A percentile compares a stretch with the other conserved stretches of the same genome.
These are phyloP conservation scores for Papilio dardanus DNA, from an alignment of 1,140 invertebrate species.

Conservation along the genomic window DNA sequence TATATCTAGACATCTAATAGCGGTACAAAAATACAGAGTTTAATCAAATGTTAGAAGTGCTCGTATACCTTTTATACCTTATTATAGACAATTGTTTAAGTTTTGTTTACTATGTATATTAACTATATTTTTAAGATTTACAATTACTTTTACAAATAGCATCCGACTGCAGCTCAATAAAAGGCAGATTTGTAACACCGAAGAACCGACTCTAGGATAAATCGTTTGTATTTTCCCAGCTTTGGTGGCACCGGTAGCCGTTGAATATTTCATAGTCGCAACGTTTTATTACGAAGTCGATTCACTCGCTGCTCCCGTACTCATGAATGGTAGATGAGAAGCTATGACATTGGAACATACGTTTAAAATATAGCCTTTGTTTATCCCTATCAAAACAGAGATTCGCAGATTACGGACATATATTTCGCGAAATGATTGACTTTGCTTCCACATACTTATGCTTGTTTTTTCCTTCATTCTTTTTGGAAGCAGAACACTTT, in stretches of 20 bases:
- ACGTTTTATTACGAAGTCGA: not conserved
- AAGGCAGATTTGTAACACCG: not conserved
- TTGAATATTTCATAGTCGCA: not conserved
- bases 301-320: not conserved
- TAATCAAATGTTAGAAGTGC: too few species aligned
- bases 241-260: not conserved
- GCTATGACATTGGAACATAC: not conserved
- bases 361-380: not conserved
- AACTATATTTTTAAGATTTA: too few species aligned
- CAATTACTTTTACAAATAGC: too few species aligned
- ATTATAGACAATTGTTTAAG: too few species aligned
- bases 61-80: too few species aligned
- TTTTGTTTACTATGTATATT: too few species aligned
- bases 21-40: not conserved
- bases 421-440: not conserved
- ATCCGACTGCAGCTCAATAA: too few species aligned
- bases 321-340: constrained; percentile 1
- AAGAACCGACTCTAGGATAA: not conserved
- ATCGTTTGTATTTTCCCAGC: not conserved
- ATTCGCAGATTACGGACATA: not conserved
- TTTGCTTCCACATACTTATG: not conserved
- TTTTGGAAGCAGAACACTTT: not conserved
- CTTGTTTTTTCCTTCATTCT: not conserved
- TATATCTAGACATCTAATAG: not conserved
- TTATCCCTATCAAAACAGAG: not conserved